A percentile compares a stretch with the other conserved stretches of the same genome.
Conservation (phyloP, 1,140 invertebrate species). For the Asobara japonica region DNA sequence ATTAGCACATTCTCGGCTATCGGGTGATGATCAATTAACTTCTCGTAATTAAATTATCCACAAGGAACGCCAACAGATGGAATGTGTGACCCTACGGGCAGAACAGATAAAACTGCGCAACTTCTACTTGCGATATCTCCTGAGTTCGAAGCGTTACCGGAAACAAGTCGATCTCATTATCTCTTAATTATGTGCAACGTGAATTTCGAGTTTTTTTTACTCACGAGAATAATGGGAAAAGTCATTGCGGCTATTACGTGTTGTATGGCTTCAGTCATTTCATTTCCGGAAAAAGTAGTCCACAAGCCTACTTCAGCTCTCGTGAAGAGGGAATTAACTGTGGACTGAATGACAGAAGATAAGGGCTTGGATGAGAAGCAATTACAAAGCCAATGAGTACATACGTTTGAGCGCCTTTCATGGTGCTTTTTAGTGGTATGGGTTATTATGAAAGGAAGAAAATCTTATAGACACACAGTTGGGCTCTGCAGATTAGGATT, state of each 20-base stretch:
- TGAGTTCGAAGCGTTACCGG: too few species aligned
- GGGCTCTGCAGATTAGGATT: neutral
- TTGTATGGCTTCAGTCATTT: neutral
- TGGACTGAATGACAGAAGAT: conserved; percentile 6
- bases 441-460: neutral
- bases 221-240: too few species aligned
- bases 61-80: too few species aligned
- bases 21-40: neutral
- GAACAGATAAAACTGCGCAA: too few species aligned
- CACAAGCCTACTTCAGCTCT: conserved; percentile 24
- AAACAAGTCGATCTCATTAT: too few species aligned
- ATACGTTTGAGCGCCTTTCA: neutral
- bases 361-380: neutral
- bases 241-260: too few species aligned
- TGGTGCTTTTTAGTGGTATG: neutral
- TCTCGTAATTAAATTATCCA: neutral
- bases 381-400: neutral
- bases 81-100: too few species aligned
- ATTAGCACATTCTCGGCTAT: conserved; percentile 2
- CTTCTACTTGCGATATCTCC: too few species aligned
- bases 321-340: conserved; percentile 8
- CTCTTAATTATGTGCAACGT: too few species aligned
- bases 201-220: too few species aligned
- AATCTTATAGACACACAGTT: neutral
- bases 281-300: conserved; percentile 18